Percentiles rank a stretch among this genome's conserved stretches.
These are phyloP conservation scores for Orchesellides sinensis DNA, from an alignment of 2,888 invertebrate species.

Conservation along the genomic window DNA sequence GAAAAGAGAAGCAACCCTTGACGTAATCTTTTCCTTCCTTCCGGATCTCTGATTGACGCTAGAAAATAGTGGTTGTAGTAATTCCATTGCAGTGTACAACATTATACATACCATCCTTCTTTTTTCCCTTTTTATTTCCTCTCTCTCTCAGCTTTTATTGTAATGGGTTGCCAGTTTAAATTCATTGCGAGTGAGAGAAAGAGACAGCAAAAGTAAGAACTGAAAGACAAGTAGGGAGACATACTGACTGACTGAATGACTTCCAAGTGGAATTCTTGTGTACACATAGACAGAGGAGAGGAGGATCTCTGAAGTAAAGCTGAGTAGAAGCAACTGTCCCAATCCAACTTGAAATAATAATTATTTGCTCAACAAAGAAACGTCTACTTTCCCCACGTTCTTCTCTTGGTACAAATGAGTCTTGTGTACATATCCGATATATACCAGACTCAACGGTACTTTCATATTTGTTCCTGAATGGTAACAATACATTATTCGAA, in stretches of 20 bases:
- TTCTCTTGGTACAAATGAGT: neutral
- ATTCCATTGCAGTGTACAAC: constrained; percentile 4
- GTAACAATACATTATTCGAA: too few relatives aligned
- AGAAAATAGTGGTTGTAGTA: constrained; percentile 33
- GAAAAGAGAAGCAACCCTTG: constrained; percentile 29
- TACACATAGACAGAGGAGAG: constrained; percentile 16
- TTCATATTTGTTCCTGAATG: too few relatives aligned
- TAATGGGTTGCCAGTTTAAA: constrained; percentile 50
- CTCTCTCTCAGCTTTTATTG: constrained; percentile 26
- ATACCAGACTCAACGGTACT: too few relatives aligned
- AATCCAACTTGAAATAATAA: constrained; percentile 37
- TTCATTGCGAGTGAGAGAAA: constrained; percentile 19
- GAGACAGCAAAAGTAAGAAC: neutral
- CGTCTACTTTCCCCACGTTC: neutral
- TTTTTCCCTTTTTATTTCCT: constrained; percentile 4
- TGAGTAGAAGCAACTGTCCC: neutral
- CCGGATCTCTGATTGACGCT: constrained; percentile 50
- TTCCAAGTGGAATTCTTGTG: constrained; percentile 38
- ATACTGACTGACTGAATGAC: constrained; percentile 42
- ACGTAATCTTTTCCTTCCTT: constrained; percentile 45
- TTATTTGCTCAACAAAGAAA: constrained; percentile 35
- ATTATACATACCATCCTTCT: constrained; percentile 1
- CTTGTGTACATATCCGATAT: too few relatives aligned
- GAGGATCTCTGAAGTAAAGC: too few relatives aligned
- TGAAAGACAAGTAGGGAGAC: constrained; percentile 28